Evolutionary conservation across 2,888 invertebrate genomes (phyloP).

Genomic region (Cheilosia variabilis): DNA sequence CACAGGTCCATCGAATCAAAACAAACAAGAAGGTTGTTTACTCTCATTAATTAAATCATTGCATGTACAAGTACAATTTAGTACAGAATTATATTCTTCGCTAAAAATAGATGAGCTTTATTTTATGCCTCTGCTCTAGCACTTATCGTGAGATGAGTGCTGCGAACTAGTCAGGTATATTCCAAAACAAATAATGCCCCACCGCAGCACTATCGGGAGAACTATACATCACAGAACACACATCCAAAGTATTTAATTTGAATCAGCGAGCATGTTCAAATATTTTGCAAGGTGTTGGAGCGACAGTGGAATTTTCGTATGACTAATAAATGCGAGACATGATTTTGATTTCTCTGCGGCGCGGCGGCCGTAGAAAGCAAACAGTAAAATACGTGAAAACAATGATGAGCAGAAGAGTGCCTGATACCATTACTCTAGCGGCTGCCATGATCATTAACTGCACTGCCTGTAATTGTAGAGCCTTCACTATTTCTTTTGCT

Average conservation of each 20-base stretch:
- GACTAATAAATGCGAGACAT: conserved; percentile 71
- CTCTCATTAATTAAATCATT: conserved; percentile 15
- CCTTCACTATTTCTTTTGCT: conserved; percentile 26
- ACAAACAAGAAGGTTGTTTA: conserved; percentile 49
- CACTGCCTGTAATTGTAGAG: conserved; percentile 43
- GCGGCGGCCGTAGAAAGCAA: conserved; percentile 59
- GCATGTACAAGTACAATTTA: conserved; percentile 33
- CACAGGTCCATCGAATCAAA: conserved; percentile 53
- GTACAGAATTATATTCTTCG: conserved; percentile 51
- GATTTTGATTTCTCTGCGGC: conserved; percentile 70
- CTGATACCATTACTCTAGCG: conserved; percentile 33
- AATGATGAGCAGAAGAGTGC: conserved; percentile 53
- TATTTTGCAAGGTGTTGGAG: conserved; percentile 65
- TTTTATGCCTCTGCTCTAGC: not conserved
- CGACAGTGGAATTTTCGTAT: conserved; percentile 63
- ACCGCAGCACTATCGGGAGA: conserved; percentile 15
- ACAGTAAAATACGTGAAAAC: conserved; percentile 68
- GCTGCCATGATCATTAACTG: conserved; percentile 48
- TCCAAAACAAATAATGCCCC: conserved; percentile 49
- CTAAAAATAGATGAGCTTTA: conserved; percentile 54
- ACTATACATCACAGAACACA: conserved; percentile 41
- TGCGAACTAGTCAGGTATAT: conserved; percentile 32
- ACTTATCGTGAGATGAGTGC: conserved; percentile 50
- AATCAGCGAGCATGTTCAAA: conserved; percentile 52
- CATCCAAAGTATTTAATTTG: conserved; percentile 58